Conservation (phyloP, 2,888 invertebrate species). For the Amiota minor region DNA sequence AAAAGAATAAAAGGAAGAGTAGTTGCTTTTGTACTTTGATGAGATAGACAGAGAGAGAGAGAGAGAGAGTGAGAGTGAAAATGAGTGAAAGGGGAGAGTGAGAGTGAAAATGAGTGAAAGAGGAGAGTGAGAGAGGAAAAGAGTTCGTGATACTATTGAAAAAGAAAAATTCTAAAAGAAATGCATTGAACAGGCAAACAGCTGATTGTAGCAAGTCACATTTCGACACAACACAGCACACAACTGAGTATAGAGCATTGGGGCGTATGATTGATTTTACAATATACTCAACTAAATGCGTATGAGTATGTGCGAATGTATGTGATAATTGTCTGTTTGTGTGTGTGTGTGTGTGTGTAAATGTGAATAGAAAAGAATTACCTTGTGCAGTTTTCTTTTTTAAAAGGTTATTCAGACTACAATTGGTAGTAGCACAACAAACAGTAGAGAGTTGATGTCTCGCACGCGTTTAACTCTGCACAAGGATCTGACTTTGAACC, state of each 20-base stretch:
- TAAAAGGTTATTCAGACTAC: conserved; percentile 29
- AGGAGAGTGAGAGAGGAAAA: not conserved
- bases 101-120: too few species aligned
- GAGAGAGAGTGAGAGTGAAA: too few species aligned
- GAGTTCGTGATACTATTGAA: not conserved
- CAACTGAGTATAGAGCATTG: not conserved
- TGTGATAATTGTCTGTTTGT: not conserved
- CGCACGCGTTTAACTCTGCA: conserved; percentile 9
- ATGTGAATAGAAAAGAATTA: not conserved
- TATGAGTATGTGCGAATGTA: not conserved
- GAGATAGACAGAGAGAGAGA: too few species aligned
- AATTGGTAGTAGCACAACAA: conserved; percentile 31
- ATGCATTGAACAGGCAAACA: conserved; percentile 39
- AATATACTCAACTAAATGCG: not conserved
- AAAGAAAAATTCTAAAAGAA: not conserved
- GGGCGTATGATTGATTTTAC: conserved; percentile 9
- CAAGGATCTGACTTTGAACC: conserved; percentile 57
- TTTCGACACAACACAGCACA: not conserved
- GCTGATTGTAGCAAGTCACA: conserved; percentile 40
- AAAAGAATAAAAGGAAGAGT: not conserved
- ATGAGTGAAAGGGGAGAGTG: too few species aligned
- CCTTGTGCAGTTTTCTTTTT: conserved; percentile 21
- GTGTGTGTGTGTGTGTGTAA: not conserved
- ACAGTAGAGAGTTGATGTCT: not conserved
- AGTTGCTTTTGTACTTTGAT: too few species aligned